Conservation (phyloP, 2,113 vertebrate species). For the Vanacampus margaritifer region DNA sequence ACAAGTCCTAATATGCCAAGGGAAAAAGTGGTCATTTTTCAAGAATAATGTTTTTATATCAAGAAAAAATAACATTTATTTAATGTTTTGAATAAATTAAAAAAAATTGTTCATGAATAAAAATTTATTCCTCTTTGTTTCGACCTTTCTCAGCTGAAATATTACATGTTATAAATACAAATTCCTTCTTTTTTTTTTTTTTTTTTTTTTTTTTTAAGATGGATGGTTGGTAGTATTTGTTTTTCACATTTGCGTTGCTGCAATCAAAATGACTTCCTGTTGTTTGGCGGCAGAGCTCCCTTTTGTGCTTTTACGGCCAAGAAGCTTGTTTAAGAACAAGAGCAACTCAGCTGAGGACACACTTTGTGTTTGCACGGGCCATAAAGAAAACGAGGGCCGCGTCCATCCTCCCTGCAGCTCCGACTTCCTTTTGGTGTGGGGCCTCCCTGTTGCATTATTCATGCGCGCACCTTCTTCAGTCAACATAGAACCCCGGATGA, state of each 20-base stretch:
- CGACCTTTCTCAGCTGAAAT: too few species aligned
- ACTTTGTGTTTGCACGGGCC: conserved; percentile 41
- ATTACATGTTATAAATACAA: too few species aligned
- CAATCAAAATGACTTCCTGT: conserved; percentile 11
- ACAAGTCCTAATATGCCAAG: too few species aligned
- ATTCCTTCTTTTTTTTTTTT: too few species aligned
- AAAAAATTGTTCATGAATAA: too few species aligned
- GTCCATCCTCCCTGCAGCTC: conserved; percentile 23
- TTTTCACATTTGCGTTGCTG: conserved; percentile 21
- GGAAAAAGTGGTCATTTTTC: too few species aligned
- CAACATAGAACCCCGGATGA: neutral
- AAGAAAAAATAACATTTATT: too few species aligned
- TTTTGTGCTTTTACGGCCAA: conserved; percentile 24
- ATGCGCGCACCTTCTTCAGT: neutral
- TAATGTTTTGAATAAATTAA: too few species aligned
- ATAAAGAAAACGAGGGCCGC: conserved; percentile 42
- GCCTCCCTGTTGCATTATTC: neutral
- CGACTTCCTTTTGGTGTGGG: conserved; percentile 4
- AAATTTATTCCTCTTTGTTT: too few species aligned
- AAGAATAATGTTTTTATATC: too few species aligned
- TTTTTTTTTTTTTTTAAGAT: too few species aligned
- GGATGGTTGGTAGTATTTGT: neutral
- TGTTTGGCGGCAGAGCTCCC: conserved; percentile 14
- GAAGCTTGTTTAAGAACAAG: conserved; percentile 31
- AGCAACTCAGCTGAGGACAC: conserved; percentile 27